Evolutionary conservation across 2,888 invertebrate species (phyloP).

Genomic region (Cerceris ruficornis): DNA sequence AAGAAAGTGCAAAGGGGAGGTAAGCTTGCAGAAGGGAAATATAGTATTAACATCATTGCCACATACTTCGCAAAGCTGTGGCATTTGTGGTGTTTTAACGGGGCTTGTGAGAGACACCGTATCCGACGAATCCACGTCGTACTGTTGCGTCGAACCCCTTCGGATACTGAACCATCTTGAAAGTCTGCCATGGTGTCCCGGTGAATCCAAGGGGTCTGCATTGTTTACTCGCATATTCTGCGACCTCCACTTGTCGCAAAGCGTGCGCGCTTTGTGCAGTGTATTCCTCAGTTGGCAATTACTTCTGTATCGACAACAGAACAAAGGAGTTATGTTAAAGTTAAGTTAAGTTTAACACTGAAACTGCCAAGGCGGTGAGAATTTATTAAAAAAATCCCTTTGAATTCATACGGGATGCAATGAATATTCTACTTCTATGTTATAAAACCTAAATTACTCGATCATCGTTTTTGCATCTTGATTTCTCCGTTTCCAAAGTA

Average conservation of each 20-base stretch:
- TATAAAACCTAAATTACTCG: too few relatives aligned
- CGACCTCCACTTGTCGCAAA: constrained; percentile 89
- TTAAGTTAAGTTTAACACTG: too few relatives aligned
- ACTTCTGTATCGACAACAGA: constrained; percentile 82
- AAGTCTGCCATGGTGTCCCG: constrained; percentile 86
- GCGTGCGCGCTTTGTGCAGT: constrained; percentile 90
- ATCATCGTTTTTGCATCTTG: too few relatives aligned
- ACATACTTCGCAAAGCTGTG: constrained; percentile 88
- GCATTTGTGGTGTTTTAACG: constrained; percentile 86
- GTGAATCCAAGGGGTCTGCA: constrained; percentile 82
- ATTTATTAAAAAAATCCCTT: too few relatives aligned
- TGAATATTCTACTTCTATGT: too few relatives aligned
- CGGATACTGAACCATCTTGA: constrained; percentile 95
- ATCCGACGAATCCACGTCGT: constrained; percentile 85
- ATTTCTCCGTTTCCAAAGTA: too few relatives aligned
- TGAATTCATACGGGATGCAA: too few relatives aligned
- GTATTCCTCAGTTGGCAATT: constrained; percentile 91
- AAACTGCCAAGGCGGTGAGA: too few relatives aligned
- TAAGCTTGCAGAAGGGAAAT: neutral
- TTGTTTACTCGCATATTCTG: constrained; percentile 78
- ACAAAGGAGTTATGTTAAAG: constrained; percentile 4
- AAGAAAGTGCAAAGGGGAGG: neutral
- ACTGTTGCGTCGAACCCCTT: constrained; percentile 91
- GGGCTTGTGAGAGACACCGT: constrained; percentile 78
- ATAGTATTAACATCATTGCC: neutral